Percentiles rank a stretch among this genome's conserved stretches.
These are phyloP conservation scores for Paedocypris sp. DNA, from an alignment of 2,113 vertebrate genomes.

Conservation along the genomic window DNA sequence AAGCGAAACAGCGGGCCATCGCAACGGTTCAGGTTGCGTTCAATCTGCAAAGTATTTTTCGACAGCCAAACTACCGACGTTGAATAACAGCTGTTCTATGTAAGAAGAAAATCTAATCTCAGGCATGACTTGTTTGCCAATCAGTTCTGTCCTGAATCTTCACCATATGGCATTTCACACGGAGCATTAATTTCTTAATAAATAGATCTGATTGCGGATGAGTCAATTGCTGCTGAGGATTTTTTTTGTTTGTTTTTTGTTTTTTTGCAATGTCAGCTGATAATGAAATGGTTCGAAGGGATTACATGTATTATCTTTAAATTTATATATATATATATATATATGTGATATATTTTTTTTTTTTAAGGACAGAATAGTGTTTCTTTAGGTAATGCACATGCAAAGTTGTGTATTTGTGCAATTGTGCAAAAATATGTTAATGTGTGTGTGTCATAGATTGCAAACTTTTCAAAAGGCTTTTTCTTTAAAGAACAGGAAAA, in stretches of 20 bases:
- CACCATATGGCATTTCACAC: slow-evolving; percentile 21
- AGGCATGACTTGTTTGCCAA: background rate
- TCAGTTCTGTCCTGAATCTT: background rate
- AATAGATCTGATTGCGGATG: slow-evolving; percentile 25
- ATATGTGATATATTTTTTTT: too few species aligned
- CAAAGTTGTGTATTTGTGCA: too few species aligned
- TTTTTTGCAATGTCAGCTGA: background rate
- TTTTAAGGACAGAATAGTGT: too few species aligned
- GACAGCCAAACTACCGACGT: slow-evolving; percentile 43
- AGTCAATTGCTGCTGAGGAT: background rate
- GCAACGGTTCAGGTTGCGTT: slow-evolving; percentile 43
- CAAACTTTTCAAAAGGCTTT: too few species aligned
- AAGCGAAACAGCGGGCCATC: slow-evolving; percentile 7
- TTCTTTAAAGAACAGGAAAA: too few species aligned
- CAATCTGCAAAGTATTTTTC: slow-evolving; percentile 45
- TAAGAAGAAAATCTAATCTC: background rate
- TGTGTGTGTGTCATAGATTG: too few species aligned
- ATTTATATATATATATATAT: too few species aligned
- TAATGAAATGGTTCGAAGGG: too few species aligned
- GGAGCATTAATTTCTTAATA: slow-evolving; percentile 48
- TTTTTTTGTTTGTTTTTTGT: background rate
- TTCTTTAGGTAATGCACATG: too few species aligned
- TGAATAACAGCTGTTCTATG: slow-evolving; percentile 47
- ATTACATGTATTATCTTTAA: too few species aligned
- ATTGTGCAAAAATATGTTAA: too few species aligned